Evolutionary conservation across 2,888 invertebrate species (phyloP), one percentile per base, ranked within the genome.

Genomic region (Siphlonurus alternatus): DNA sequence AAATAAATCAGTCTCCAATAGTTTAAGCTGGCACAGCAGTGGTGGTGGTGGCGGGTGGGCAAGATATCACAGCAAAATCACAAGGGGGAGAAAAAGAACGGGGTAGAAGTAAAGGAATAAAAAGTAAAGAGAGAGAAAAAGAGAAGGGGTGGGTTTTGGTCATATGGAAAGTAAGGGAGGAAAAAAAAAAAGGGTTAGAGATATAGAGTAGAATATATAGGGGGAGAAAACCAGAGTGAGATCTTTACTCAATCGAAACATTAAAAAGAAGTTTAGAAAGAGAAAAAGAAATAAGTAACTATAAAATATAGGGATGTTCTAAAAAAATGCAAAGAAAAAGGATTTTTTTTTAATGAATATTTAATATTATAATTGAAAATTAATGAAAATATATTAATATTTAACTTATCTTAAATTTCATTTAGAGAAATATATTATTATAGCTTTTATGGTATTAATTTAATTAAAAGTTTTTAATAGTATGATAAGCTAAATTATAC

Each of bases 1-100:
- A 56, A 56, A 56, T 56, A 56, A 56, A 56, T 56, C 56, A 56
- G 56, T 22, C 56, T 20, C 56, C 56, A 56, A 56, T 56, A 56
- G 22, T 10, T 15, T 51, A 51, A 15, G n/a, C n/a, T 10, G n/a
- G 53, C n/a, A n/a, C n/a, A 38, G 38, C 38, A 10, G 7, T 38
- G 5, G 38, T 22, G 56, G 56, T 5, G 56, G 15, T 10, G 7
- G n/a, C 5, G 19, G 20, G 56, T 18, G 56, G n/a, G 22, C 7
- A n/a, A 56, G 56, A 56, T 51, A 51, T 51, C 53, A 51, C 10
- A 51, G n/a, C 10, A 15, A 51, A 51, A 51, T 51, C 53, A 51
- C 10, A 15, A n/a, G 22, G 20, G 22, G 20, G 56, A 22, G 56
- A 22, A n/a, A 56, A 20, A n/a, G 56, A n/a, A n/a, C n/a, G 22